Conservation (phyloP, 2,113 vertebrate species). For the Scortum barcoo region DNA sequence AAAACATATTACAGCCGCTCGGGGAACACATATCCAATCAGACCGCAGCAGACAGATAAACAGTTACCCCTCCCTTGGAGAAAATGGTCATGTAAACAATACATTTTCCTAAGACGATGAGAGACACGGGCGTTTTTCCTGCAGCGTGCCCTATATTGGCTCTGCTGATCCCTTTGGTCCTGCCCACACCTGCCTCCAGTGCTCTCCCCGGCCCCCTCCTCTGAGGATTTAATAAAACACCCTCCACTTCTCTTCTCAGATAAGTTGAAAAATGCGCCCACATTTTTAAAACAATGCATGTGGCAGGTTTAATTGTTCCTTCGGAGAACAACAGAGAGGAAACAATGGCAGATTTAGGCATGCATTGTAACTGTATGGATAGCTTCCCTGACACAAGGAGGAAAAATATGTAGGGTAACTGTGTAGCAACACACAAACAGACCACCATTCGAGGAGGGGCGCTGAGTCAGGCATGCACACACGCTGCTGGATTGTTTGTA, state of each 20-base stretch:
- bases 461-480: neutral
- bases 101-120: neutral
- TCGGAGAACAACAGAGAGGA: neutral
- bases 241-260: neutral
- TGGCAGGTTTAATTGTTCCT: slow-evolving; percentile 4
- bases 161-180: neutral
- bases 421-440: neutral
- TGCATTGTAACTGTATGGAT: neutral
- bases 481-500: neutral
- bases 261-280: neutral
- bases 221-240: neutral
- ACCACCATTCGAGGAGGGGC: neutral
- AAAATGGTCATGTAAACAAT: neutral
- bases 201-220: neutral
- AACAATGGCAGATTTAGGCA: neutral
- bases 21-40: slow-evolving; percentile 6
- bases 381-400: neutral
- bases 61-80: neutral
- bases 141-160: neutral
- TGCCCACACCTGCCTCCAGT: neutral
- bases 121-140: neutral
- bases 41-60: neutral
- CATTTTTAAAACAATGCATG: neutral
- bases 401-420: neutral
- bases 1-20: neutral